Evolutionary conservation across 2,113 vertebrate species (phyloP).

Genomic region (Cavia porcellus): DNA sequence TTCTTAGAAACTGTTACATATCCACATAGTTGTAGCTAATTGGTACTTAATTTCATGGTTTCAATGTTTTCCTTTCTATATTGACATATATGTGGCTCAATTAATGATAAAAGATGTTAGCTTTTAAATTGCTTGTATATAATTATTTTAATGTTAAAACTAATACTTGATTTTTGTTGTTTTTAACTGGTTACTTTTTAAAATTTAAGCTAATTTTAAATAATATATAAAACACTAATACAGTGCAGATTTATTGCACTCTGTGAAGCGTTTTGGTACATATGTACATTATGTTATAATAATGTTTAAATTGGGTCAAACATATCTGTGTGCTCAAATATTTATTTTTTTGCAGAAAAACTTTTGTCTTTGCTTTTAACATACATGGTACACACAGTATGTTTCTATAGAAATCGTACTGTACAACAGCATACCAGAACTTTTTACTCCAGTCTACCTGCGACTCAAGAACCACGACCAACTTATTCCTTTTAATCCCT

Average conservation of each 20-base stretch:
- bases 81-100: neutral
- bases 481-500: neutral
- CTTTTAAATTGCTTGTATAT: neutral
- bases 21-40: neutral
- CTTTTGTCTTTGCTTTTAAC: neutral
- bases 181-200: neutral
- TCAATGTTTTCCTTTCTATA: neutral
- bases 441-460: neutral
- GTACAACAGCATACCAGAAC: neutral
- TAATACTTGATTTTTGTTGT: neutral
- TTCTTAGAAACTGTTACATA: neutral
- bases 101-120: neutral
- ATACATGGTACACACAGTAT: neutral
- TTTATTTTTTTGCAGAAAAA: neutral
- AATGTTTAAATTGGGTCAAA: neutral
- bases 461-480: no score
- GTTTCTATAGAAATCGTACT: neutral
- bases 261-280: neutral
- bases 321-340: neutral
- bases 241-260: neutral
- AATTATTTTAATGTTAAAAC: conserved; percentile 24
- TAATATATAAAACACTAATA: neutral
- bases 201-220: neutral
- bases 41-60: neutral
- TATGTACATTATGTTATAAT: neutral